These are phyloP conservation scores for Strigamia transsilvanica DNA, from an alignment of 2,888 invertebrate species.

Conservation along the genomic window DNA sequence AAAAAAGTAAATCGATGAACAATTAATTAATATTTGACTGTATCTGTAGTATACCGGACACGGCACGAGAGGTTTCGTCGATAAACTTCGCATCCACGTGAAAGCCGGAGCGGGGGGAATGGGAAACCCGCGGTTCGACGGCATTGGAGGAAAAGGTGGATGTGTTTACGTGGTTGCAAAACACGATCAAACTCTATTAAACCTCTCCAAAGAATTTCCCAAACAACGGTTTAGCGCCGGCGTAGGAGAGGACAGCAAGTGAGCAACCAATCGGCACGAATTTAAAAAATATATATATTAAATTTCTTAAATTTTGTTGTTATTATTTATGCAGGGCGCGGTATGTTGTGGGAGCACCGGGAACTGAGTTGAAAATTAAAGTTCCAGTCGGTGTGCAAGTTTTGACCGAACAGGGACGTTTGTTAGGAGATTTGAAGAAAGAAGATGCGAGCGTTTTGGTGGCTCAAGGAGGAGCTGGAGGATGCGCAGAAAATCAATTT, in stretches of 20 bases:
- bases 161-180: slow-evolving; percentile 73
- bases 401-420: background rate
- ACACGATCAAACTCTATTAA: slow-evolving; percentile 61
- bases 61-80: slow-evolving; percentile 72
- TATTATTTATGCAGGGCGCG: too few species aligned
- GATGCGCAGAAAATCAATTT: slow-evolving; percentile 78
- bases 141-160: slow-evolving; percentile 89
- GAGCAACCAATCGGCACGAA: background rate
- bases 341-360: slow-evolving; percentile 78
- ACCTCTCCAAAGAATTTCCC: slow-evolving; percentile 66
- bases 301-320: slow-evolving; percentile 22
- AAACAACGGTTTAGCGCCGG: slow-evolving; percentile 72
- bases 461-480: slow-evolving; percentile 85
- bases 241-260: slow-evolving; percentile 78
- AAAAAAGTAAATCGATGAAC: too few species aligned
- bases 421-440: background rate
- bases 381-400: slow-evolving; percentile 85
- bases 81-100: slow-evolving; percentile 80
- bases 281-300: background rate
- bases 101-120: slow-evolving; percentile 84
- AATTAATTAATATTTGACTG: too few species aligned
- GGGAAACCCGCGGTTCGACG: slow-evolving; percentile 83
- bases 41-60: too few species aligned
- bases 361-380: slow-evolving; percentile 74
- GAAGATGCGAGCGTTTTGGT: slow-evolving; percentile 72